Percentiles rank a stretch among this genome's conserved stretches.
These are phyloP conservation scores for Rhagologus leucostigma DNA, from an alignment of 2,113 vertebrate genomes.

Conservation along the genomic window DNA sequence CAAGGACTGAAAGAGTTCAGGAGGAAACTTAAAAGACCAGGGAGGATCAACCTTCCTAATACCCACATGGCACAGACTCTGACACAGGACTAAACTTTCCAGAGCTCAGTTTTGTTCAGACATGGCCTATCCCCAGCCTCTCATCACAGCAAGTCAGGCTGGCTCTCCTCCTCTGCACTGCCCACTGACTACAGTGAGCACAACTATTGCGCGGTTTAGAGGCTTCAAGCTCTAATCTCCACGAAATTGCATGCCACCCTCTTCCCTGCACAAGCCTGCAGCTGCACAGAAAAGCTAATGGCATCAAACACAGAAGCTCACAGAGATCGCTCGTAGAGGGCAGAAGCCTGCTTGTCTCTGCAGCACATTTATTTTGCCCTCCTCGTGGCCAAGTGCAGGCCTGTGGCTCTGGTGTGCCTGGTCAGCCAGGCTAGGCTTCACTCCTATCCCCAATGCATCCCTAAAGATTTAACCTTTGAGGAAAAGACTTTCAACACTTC, in stretches of 20 bases:
- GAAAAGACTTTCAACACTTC: background rate
- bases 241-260: background rate
- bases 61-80: background rate
- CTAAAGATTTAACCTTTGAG: background rate
- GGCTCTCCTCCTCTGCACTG: background rate
- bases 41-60: background rate
- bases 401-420: background rate
- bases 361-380: background rate
- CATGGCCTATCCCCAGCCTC: background rate
- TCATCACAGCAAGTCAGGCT: fast-evolving
- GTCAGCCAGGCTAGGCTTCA: background rate
- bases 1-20: background rate
- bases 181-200: background rate
- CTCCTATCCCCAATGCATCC: background rate
- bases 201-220: background rate
- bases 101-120: background rate
- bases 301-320: background rate
- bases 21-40: background rate
- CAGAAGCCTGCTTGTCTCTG: background rate
- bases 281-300: background rate
- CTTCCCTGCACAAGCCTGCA: background rate
- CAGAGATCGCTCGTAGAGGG: fast-evolving
- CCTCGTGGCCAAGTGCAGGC: background rate
- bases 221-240: background rate
- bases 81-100: background rate